Percentiles rank a stretch among this genome's conserved stretches.
Conservation (phyloP, 2,888 invertebrate genomes). For the Torymus tubicola region DNA sequence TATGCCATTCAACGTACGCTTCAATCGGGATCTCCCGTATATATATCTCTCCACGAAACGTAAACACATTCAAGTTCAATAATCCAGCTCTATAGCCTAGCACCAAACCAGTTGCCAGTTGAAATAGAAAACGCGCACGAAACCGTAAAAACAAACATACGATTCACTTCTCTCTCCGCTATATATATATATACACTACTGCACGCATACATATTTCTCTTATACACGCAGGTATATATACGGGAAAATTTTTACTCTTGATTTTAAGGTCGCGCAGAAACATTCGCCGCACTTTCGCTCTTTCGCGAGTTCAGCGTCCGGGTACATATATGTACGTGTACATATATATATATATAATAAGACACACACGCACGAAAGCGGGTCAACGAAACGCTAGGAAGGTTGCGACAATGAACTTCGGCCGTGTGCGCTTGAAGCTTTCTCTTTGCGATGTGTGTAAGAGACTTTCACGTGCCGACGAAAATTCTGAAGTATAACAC, state of each 20-base stretch:
- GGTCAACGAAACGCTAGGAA: slow-evolving; percentile 57
- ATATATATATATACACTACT: background rate
- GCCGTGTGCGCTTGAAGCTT: slow-evolving; percentile 26
- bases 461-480: slow-evolving; percentile 63
- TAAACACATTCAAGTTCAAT: no score
- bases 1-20: no score
- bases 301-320: slow-evolving; percentile 61
- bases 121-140: no score
- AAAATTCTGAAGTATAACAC: no score
- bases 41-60: no score
- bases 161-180: background rate
- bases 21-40: no score
- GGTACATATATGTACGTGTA: slow-evolving; percentile 27
- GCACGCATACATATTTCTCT: background rate
- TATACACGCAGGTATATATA: background rate
- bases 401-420: slow-evolving; percentile 63
- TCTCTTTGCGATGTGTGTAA: slow-evolving; percentile 59
- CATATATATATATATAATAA: no score
- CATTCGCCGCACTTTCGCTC: background rate
- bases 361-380: slow-evolving; percentile 55
- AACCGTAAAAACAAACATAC: background rate
- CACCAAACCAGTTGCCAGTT: no score
- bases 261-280: slow-evolving; percentile 29
- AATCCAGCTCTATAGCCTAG: no score
- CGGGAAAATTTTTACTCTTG: slow-evolving; percentile 18